Percentiles rank a stretch among this genome's conserved stretches.
phyloP scores from a whole-genome alignment of 2,797 vertebrate genomes.

The Lepus oiostolus region DNA sequence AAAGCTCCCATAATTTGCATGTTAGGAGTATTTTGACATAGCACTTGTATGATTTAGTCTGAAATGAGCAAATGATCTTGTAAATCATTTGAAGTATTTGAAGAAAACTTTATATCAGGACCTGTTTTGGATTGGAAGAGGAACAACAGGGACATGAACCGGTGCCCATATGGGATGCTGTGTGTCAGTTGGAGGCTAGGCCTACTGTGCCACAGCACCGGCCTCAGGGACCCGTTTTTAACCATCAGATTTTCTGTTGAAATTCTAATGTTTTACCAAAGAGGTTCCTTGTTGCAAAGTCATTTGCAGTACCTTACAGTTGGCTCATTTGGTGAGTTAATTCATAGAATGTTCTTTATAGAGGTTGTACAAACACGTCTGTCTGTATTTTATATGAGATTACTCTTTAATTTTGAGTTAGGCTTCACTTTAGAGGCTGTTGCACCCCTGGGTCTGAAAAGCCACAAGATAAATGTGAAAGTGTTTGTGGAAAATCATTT shows the following conservation, averaged over 20 bases:
- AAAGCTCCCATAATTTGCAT: background rate
- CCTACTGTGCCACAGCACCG: too few species aligned
- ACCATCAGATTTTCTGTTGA: conserved; percentile 22
- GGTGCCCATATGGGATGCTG: too few species aligned
- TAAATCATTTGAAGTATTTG: background rate
- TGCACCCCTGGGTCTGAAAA: background rate
- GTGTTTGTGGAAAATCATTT: background rate
- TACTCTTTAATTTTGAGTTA: background rate
- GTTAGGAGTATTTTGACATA: background rate
- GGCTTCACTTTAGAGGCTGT: background rate
- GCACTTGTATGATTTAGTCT: background rate
- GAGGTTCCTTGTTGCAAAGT: background rate
- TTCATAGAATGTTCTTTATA: background rate
- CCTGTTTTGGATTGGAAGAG: background rate
- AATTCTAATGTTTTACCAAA: background rate
- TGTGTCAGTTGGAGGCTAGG: too few species aligned
- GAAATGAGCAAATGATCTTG: background rate
- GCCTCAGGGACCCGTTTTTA: background rate
- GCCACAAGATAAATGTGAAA: background rate
- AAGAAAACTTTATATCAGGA: background rate
- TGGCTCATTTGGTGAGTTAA: background rate
- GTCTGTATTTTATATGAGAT: background rate
- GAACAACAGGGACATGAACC: too few species aligned
- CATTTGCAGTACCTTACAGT: background rate
- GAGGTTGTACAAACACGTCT: background rate